Evolutionary conservation across 2,797 vertebrate species (phyloP).

Genomic region (Tauraco hartlaubi): DNA sequence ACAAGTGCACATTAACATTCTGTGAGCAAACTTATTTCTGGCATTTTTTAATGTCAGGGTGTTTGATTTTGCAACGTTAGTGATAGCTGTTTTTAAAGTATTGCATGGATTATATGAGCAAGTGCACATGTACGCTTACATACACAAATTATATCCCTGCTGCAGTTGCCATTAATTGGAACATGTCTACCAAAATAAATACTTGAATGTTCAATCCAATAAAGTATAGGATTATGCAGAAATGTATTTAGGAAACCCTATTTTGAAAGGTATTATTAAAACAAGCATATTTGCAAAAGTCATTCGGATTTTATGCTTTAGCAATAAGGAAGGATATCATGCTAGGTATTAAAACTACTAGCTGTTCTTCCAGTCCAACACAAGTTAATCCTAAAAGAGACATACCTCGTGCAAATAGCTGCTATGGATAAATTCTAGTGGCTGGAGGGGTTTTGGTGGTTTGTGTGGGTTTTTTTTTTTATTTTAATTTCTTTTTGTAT

Average conservation of each 20-base stretch:
- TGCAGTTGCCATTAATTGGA: not conserved
- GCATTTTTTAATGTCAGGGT: not conserved
- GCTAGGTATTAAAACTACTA: not conserved
- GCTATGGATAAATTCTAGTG: not conserved
- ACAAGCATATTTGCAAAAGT: not conserved
- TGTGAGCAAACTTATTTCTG: not conserved
- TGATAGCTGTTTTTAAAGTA: not conserved
- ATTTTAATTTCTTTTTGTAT: not conserved
- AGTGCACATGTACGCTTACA: not conserved
- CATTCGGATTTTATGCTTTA: not conserved
- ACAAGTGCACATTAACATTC: not conserved
- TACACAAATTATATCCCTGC: not conserved
- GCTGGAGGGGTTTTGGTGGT: rapidly evolving
- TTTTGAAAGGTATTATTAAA: not conserved
- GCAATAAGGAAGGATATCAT: not conserved
- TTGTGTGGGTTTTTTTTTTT: too few relatives aligned
- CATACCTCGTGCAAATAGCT: not conserved
- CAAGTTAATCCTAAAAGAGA: not conserved
- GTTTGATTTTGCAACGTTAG: not conserved
- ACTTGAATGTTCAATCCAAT: not conserved
- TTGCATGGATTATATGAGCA: not conserved
- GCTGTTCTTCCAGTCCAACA: not conserved
- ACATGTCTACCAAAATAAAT: not conserved
- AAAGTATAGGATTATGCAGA: rapidly evolving
- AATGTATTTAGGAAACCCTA: not conserved